Evolutionary conservation across 2,888 invertebrate species (phyloP).

Genomic region (Syrphus vitripennis): DNA sequence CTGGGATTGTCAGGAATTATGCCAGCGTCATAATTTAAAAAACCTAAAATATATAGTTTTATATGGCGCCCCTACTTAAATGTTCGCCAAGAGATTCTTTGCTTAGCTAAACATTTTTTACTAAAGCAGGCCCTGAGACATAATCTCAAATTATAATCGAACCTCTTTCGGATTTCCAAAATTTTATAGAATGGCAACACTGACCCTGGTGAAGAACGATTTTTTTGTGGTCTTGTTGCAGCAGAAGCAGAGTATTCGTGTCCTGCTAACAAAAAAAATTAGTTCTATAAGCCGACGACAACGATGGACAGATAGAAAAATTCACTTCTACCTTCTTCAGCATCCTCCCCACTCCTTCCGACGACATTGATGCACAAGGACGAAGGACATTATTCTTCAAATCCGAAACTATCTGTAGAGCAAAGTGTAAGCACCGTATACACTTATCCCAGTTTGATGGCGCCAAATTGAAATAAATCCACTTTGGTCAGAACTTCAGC

Average conservation of each 20-base stretch:
- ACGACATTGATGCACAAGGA: conserved; percentile 35
- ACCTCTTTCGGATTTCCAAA: too few relatives aligned
- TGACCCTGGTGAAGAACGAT: not conserved
- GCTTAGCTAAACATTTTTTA: too few relatives aligned
- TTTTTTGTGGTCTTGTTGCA: conserved; percentile 23
- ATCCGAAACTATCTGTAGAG: not conserved
- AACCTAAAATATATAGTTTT: too few relatives aligned
- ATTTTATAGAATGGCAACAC: not conserved
- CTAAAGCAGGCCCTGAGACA: too few relatives aligned
- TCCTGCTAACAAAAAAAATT: conserved; percentile 5
- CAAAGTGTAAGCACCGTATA: not conserved
- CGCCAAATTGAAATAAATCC: conserved; percentile 64
- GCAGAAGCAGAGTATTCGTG: not conserved
- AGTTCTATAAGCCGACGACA: conserved; percentile 37
- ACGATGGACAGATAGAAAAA: conserved; percentile 49
- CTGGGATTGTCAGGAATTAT: too few relatives aligned
- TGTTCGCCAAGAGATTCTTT: too few relatives aligned
- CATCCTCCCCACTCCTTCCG: not conserved
- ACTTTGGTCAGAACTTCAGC: conserved; percentile 29
- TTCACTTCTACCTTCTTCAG: conserved; percentile 14
- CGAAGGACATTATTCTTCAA: conserved; percentile 43
- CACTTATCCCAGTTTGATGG: conserved; percentile 41
- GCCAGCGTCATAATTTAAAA: too few relatives aligned
- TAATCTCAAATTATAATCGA: too few relatives aligned
- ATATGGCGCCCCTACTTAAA: too few relatives aligned